Evolutionary conservation across 2,113 vertebrate genomes (phyloP).

Genomic region (Nasalis larvatus): DNA sequence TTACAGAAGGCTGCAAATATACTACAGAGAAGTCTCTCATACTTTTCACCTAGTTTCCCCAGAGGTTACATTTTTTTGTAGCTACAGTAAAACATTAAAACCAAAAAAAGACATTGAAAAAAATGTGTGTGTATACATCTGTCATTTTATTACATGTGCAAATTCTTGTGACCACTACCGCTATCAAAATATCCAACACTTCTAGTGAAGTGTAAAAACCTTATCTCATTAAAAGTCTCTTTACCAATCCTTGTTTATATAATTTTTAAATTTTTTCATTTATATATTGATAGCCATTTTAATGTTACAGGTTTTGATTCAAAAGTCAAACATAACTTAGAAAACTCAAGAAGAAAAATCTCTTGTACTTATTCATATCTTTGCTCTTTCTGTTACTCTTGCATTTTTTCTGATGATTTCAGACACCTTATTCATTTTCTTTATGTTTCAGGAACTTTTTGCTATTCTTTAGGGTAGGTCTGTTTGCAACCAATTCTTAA

Average conservation of each 20-base stretch:
- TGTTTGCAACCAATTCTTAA: background rate
- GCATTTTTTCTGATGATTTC: background rate
- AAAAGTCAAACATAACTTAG: background rate
- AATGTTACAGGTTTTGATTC: background rate
- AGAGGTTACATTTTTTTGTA: constrained; percentile 22
- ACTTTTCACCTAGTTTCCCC: background rate
- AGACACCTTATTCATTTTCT: background rate
- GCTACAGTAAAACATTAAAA: background rate
- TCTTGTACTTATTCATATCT: background rate
- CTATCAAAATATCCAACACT: background rate
- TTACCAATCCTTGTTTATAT: background rate
- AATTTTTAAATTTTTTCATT: background rate
- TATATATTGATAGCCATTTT: background rate
- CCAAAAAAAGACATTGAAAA: background rate
- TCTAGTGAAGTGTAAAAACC: background rate
- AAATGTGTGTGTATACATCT: background rate
- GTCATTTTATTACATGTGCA: background rate
- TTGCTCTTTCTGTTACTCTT: background rate
- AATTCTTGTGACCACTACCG: background rate
- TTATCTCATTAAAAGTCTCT: background rate
- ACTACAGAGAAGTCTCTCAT: background rate
- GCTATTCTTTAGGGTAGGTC: background rate
- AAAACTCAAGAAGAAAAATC: background rate
- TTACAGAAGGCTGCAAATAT: background rate
- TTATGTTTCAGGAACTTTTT: background rate